Evolutionary conservation across 2,797 vertebrate genomes (phyloP), one percentile per base, ranked within the genome.

Genomic region (Melanotaenia pygmaea): DNA sequence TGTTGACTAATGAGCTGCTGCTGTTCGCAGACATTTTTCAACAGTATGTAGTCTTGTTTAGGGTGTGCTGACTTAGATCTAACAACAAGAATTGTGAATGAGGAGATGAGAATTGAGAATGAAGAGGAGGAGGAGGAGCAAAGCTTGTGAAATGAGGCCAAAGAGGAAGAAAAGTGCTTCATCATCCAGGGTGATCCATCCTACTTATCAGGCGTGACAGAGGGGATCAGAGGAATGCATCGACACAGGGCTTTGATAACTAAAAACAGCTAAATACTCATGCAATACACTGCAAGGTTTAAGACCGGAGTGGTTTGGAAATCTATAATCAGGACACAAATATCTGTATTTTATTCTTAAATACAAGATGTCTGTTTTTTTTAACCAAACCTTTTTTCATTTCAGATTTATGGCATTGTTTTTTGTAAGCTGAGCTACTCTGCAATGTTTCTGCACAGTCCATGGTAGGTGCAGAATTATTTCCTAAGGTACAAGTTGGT

Each of bases 41-140:
- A 9, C 7, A n/a, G 20, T 7, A 47, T 7, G n/a, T n/a, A 20
- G 62, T 64, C 22, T 40, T 59, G 71, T 72, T 79, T 70, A 4
- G 2, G 54, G 60, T 58, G 56, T 14, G 3, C 74, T 76, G 71
- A 47, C 67, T 50, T 37, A 77, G 84, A 75, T 66, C 77, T 61
- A 77, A 83, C 67, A 64, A 64, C 82, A 70, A 57, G 78, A 89
- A 89, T 85, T 89, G 84, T 87, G 85, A 91, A 88, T 84, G 88
- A 86, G 72, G 61, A 70, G 80, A 59, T 53, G 61, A 69, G 76
- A 81, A 83, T 59, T 86, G 70, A 80, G 80, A 85, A 81, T 72
- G 77, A 81, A 57, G 65, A 64, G 63, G 76, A 64, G 63, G 76
- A 85, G 76, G 79, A 77, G 80, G 71, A 83, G 79, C 32, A 78